Conservation (phyloP, 2,888 invertebrate species). For the Drosophila colorata region DNA sequence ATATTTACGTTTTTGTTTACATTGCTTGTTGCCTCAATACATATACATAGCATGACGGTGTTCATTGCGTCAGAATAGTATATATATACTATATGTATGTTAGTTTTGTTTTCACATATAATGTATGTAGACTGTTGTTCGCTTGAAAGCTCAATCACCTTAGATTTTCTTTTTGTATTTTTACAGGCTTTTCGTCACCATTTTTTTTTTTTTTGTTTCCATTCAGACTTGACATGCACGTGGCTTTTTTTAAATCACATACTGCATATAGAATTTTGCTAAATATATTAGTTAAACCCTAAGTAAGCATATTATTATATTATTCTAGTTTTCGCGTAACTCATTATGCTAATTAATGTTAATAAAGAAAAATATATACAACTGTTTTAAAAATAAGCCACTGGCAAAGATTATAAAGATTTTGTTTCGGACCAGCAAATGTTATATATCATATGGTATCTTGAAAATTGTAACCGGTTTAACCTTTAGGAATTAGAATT, state of each 20-base stretch:
- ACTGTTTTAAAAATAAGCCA: no score
- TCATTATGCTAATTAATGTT: no score
- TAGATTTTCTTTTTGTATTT: neutral
- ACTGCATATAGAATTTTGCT: no score
- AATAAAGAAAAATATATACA: no score
- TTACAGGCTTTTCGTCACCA: neutral
- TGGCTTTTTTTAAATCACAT: neutral
- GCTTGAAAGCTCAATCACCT: conserved; percentile 6
- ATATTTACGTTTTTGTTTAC: conserved; percentile 31
- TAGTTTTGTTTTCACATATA: neutral
- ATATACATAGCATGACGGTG: neutral
- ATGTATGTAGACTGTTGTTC: neutral
- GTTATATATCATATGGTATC: conserved; percentile 2
- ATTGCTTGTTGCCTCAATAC: conserved; percentile 5
- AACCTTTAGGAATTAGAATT: neutral
- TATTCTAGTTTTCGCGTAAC: no score
- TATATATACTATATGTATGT: neutral
- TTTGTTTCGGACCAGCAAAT: neutral
- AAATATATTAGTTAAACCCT: no score
- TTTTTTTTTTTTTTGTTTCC: no score
- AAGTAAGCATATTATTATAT: no score
- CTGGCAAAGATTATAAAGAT: no score
- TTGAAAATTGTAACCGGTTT: neutral
- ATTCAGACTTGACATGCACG: neutral
- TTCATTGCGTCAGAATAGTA: conserved; percentile 12